A percentile compares a stretch with the other conserved stretches of the same genome.
These are phyloP conservation scores for Lepus oiostolus DNA, from an alignment of 2,797 vertebrate genomes.

Conservation along the genomic window DNA sequence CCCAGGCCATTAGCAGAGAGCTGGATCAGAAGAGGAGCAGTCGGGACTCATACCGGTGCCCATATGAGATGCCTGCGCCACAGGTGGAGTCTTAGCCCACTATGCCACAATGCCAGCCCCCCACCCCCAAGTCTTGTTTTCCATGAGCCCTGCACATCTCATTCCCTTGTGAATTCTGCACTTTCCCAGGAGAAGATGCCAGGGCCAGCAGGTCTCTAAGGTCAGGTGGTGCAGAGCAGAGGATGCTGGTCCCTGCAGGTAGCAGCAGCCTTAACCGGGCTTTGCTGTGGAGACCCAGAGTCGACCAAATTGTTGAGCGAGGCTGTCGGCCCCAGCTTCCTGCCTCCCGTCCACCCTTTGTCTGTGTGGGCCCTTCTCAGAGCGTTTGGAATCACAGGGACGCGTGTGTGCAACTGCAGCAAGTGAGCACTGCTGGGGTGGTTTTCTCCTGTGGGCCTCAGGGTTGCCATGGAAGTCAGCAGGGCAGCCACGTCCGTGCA, in stretches of 20 bases:
- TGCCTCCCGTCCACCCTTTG: neutral
- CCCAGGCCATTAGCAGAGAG: too few relatives aligned
- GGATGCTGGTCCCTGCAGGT: neutral
- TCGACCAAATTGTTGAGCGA: neutral
- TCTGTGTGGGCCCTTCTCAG: neutral
- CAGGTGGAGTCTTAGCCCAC: too few relatives aligned
- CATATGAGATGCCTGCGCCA: too few relatives aligned
- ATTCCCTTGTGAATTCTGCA: neutral
- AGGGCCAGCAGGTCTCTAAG: neutral
- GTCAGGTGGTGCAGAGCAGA: neutral
- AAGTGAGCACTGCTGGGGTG: neutral
- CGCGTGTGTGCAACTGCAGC: neutral
- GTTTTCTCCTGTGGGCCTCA: neutral
- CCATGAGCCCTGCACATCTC: neutral
- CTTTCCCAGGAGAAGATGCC: neutral
- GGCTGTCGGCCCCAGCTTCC: neutral
- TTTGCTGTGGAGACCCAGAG: neutral
- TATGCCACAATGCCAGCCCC: too few relatives aligned
- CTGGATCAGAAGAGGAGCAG: too few relatives aligned
- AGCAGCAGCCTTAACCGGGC: neutral
- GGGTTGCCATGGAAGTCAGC: neutral
- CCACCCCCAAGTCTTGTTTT: neutral
- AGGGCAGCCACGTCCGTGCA: neutral
- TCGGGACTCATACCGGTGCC: too few relatives aligned
- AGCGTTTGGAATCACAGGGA: neutral